These are phyloP conservation scores for Polylopha cassiicola DNA, from an alignment of 2,888 invertebrate species.

Conservation along the genomic window DNA sequence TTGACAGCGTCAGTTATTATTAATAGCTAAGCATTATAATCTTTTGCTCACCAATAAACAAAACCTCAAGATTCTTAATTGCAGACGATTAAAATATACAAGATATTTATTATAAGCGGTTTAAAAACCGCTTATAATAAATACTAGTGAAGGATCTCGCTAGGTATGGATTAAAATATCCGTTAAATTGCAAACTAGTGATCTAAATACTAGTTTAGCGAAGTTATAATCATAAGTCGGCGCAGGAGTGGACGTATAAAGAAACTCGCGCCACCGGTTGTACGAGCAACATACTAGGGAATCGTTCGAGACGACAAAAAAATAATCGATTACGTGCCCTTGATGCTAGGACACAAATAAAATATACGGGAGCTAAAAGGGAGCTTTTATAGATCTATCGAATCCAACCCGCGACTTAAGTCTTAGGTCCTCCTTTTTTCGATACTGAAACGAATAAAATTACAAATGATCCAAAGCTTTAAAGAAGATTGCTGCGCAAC, in stretches of 20 bases:
- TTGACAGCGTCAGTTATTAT: no score
- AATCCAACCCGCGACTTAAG: neutral
- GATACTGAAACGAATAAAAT: neutral
- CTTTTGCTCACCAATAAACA: no score
- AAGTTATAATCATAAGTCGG: constrained; percentile 18
- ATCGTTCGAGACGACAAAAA: constrained; percentile 26
- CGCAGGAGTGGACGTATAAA: constrained; percentile 24
- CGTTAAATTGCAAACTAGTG: constrained; percentile 15
- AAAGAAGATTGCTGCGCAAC: constrained; percentile 3
- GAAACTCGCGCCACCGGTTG: constrained; percentile 47
- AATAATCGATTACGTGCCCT: constrained; percentile 32
- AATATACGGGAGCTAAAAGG: constrained; percentile 16
- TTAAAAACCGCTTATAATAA: no score
- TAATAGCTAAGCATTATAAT: no score
- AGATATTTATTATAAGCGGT: no score
- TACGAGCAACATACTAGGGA: constrained; percentile 32
- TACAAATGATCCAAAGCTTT: neutral
- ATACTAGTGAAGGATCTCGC: no score
- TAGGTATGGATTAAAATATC: constrained; percentile 6
- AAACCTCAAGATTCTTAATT: no score
- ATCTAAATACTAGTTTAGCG: constrained; percentile 17
- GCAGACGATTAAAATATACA: no score
- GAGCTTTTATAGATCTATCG: no score
- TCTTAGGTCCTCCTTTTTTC: neutral
- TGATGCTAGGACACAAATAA: constrained; percentile 27